These are phyloP conservation scores for Punctoribates punctum DNA, from an alignment of 2,888 invertebrate species.

Conservation along the genomic window DNA sequence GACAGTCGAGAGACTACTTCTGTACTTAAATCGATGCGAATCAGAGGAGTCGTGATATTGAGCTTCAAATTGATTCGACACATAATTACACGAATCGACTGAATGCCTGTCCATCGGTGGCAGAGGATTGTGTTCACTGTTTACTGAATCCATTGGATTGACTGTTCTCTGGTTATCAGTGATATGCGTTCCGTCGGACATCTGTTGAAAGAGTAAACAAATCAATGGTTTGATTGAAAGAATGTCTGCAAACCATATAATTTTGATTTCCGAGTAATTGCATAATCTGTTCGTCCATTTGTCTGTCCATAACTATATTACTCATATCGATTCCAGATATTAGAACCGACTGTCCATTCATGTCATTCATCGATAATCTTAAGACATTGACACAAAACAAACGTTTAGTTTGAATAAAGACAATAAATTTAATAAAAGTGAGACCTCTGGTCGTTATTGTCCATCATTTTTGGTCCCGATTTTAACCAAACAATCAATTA, in stretches of 20 bases:
- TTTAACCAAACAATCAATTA: not conserved
- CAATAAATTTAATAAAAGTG: not conserved
- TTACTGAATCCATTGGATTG: conserved; percentile 22
- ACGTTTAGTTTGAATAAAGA: not conserved
- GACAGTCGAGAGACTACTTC: conserved; percentile 18
- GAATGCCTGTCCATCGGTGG: conserved; percentile 19
- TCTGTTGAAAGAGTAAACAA: not conserved
- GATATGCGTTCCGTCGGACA: conserved; percentile 6
- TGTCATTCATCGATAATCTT: conserved; percentile 10
- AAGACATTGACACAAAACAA: not conserved
- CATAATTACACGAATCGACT: conserved; percentile 32
- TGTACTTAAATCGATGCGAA: conserved; percentile 23
- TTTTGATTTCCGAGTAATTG: conserved; percentile 12
- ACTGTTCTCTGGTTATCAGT: not conserved
- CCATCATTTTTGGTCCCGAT: conserved; percentile 10
- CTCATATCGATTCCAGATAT: conserved; percentile 16
- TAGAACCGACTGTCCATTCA: conserved; percentile 15
- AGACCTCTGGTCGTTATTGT: conserved; percentile 34
- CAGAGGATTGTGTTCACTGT: conserved; percentile 8
- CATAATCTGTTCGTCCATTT: conserved; percentile 27
- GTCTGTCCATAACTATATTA: conserved; percentile 4
- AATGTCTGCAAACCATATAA: not conserved
- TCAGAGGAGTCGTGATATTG: conserved; percentile 26
- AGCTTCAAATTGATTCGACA: conserved; percentile 16
- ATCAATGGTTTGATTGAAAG: not conserved